Base-by-base conservation (phyloP, 2,888 invertebrate genomes). In the Apamea epomidion region DNA sequence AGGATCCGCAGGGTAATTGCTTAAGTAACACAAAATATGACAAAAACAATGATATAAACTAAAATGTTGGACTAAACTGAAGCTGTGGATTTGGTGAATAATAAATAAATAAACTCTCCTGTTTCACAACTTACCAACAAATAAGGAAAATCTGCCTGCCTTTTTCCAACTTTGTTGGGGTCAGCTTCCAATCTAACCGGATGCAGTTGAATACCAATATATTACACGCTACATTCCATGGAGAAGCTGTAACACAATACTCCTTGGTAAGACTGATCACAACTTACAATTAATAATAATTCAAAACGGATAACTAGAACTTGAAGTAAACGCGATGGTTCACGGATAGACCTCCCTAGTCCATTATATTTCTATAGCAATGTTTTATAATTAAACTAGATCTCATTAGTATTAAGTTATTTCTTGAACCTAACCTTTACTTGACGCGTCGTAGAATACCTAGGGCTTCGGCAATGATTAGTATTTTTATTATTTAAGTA, bases 371-470 rank as follows among this genome's bases (percentile, higher is more conserved):
- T 71, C 25, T 58, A 58, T 51, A 51, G 25, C 42, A 48, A 54
- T 65, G 70, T 68, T 85, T 37, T 84, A 67, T 82, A 84, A 4
- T 16, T 81, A 81, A 81, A 62, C 71, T 54, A 58, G n/a, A 16
- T 54, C 73, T 83, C 60, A 83, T 84, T 73, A 73, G 48, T 83
- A 84, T 73, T 83, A 21, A 73, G 54, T 58, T 65, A 82, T 70
- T 60, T 62, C 16, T 62, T 86, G 83, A 76, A 73, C 83, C 77
- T 83, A 58, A 84, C 86, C 86, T 74, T 70, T 54, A 12, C 10
- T 37, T 18, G 18, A 60, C 42, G 25, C 71, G 67, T 21, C 62
- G 62, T 83, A 48, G 32, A 54, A 60, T 60, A 25, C n/a, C 48
- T 85, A 60, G 51, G 58, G 42, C 32, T 42, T 10, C 32, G 10